Evolutionary conservation across 2,113 vertebrate genomes (phyloP), one percentile per base, ranked within the genome.

Genomic region (Hippocampus abdominalis): DNA sequence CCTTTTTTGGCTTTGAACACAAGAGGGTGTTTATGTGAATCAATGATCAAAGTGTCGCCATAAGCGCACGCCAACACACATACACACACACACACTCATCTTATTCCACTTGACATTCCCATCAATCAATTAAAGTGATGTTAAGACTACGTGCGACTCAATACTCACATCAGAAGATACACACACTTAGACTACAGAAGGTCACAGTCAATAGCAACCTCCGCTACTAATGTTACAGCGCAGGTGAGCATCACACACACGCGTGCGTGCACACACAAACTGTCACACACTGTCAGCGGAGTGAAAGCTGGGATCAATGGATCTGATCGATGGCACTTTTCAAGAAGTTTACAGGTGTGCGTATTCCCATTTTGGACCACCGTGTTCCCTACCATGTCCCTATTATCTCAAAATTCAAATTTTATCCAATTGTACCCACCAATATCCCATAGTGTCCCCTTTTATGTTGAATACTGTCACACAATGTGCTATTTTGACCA

Each of bases 41-140:
- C 70, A 65, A 81, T 88, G 86, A 90, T 89, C 86, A 89, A 88
- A 87, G 85, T 83, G 76, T 73, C 16, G 23, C 73, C 64, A 84
- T 86, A 84, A 84, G 80, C 77, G 73, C 62, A 72, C 61, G 68
- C 73, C 77, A 42, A 39, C 64, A 66, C 76, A 78, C 71, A 23
- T 21, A 7, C 74, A 64, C 65, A 46, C 62, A 32, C 60, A 64
- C 21, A 56, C 69, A 64, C 74, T 29, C 79, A 84, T 74, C 78
- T 82, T 78, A 78, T 74, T 78, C 74, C 76, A 80, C 75, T 85
- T 81, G 80, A 85, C 84, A 86, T 84, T 89, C 71, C 75, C 82
- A 60, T 60, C 57, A 88, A 89, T 91, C 87, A 86, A 89, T 91
- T 87, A 88, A 89, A 90, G 82, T 85, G 81, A 86, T 90, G 84